phyloP scores from a whole-genome alignment of 35 echinoderm and acorn worm species.

The Holothuria glaberrima region DNA sequence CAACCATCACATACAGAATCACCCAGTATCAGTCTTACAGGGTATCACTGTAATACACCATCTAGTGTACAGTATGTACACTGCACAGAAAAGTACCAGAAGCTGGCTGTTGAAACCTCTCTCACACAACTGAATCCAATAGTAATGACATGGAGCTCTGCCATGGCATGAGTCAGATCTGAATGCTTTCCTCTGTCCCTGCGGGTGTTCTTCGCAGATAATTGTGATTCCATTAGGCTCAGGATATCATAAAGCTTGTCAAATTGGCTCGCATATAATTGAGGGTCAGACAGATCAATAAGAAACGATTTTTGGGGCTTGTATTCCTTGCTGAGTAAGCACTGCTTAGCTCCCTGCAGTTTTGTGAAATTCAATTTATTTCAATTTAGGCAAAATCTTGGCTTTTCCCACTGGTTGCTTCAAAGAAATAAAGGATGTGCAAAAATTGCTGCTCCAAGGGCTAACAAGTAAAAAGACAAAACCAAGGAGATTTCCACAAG shows the following conservation, averaged over 20 bases:
- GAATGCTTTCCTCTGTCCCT: not conserved
- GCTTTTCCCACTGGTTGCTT: too few relatives aligned
- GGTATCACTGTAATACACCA: too few relatives aligned
- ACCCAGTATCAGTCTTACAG: too few relatives aligned
- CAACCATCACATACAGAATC: too few relatives aligned
- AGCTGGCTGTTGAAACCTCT: not conserved
- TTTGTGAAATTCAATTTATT: conserved; percentile 45
- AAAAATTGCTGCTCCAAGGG: too few relatives aligned
- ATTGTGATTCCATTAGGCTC: conserved; percentile 45
- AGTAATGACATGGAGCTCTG: not conserved
- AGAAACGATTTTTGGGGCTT: conserved; percentile 15
- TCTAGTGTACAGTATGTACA: too few relatives aligned
- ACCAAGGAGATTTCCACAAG: too few relatives aligned
- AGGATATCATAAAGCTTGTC: conserved; percentile 19
- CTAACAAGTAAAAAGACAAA: too few relatives aligned
- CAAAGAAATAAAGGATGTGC: too few relatives aligned
- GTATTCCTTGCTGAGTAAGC: conserved; percentile 16
- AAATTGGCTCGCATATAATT: conserved; percentile 29
- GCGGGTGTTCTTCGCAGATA: conserved; percentile 29
- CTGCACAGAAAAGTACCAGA: too few relatives aligned
- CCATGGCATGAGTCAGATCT: conserved; percentile 19
- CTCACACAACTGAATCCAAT: not conserved
- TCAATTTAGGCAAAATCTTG: conserved; percentile 33
- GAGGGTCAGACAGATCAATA: conserved; percentile 53
- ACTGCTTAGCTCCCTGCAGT: conserved; percentile 17